Percentiles rank a stretch among this genome's conserved stretches.
These are phyloP conservation scores for Amazona ochrocephala DNA, from an alignment of 2,797 vertebrate species.

Conservation along the genomic window DNA sequence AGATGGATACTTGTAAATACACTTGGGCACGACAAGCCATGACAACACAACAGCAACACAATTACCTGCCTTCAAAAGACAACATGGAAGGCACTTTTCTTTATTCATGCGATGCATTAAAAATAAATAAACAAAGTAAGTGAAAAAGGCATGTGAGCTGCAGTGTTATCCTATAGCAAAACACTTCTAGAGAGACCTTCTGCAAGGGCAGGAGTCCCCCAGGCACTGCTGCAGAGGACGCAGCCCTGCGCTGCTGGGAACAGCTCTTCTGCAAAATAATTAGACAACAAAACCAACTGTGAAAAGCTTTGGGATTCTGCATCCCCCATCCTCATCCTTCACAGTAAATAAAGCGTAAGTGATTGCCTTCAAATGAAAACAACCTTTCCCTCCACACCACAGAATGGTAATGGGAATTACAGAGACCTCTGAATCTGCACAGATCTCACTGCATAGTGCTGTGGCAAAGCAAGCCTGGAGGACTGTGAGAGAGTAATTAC, in stretches of 20 bases:
- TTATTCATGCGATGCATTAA: slow-evolving; percentile 2
- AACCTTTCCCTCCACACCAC: not conserved
- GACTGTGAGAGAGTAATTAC: slow-evolving; percentile 9
- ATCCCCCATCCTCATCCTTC: not conserved
- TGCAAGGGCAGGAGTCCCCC: slow-evolving; percentile 56
- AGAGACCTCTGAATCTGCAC: not conserved
- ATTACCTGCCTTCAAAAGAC: slow-evolving; percentile 3
- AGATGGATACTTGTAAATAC: not conserved
- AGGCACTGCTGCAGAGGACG: not conserved
- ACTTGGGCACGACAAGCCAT: not conserved
- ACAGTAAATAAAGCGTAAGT: slow-evolving; percentile 58
- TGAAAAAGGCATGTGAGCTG: not conserved
- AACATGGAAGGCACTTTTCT: not conserved
- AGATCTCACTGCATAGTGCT: not conserved
- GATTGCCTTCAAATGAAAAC: slow-evolving; percentile 10
- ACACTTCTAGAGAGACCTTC: slow-evolving; percentile 32
- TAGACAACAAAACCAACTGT: slow-evolving; percentile 52
- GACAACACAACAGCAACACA: not conserved
- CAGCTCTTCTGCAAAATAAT: slow-evolving; percentile 46
- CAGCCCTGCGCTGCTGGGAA: not conserved
- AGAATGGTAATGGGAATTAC: not conserved
- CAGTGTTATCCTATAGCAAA: not conserved
- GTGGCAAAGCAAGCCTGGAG: not conserved
- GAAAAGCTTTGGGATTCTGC: slow-evolving; percentile 56
- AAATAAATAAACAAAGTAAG: slow-evolving; percentile 11